Conservation (phyloP, 2,888 invertebrate species). For the Diogma glabrata region DNA sequence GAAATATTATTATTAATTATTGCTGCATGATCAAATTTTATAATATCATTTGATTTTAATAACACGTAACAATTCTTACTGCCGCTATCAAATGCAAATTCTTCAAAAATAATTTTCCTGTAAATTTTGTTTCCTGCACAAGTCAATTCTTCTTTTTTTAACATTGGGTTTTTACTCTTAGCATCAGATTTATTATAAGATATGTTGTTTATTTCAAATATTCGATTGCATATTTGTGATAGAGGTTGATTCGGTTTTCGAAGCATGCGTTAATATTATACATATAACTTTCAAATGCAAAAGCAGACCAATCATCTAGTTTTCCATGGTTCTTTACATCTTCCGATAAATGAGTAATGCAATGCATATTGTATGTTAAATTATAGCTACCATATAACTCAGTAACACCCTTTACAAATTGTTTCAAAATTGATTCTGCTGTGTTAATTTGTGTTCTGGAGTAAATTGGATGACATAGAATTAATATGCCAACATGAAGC, state of each 20-base stretch:
- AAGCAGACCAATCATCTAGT: neutral
- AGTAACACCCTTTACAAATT: neutral
- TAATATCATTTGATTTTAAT: neutral
- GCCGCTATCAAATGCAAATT: neutral
- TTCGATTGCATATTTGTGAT: neutral
- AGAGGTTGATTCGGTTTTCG: neutral
- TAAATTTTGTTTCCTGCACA: neutral
- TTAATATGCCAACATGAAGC: neutral
- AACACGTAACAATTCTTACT: neutral
- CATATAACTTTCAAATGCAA: neutral
- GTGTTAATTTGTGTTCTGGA: neutral
- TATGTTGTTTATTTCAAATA: neutral
- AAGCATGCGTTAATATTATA: neutral
- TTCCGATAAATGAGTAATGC: neutral
- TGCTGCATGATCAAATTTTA: neutral
- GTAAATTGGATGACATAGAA: neutral
- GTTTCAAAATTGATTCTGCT: neutral
- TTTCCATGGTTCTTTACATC: neutral
- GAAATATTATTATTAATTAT: neutral
- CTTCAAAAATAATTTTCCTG: neutral
- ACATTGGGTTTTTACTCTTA: neutral
- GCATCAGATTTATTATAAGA: neutral
- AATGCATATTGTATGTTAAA: too few species aligned
- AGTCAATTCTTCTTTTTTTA: neutral
- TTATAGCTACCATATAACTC: slow-evolving; percentile 6